Percentiles rank a stretch among this genome's conserved stretches.
phyloP scores from a whole-genome alignment of 2,113 vertebrate genomes.

The Gymnobelideus leadbeateri region DNA sequence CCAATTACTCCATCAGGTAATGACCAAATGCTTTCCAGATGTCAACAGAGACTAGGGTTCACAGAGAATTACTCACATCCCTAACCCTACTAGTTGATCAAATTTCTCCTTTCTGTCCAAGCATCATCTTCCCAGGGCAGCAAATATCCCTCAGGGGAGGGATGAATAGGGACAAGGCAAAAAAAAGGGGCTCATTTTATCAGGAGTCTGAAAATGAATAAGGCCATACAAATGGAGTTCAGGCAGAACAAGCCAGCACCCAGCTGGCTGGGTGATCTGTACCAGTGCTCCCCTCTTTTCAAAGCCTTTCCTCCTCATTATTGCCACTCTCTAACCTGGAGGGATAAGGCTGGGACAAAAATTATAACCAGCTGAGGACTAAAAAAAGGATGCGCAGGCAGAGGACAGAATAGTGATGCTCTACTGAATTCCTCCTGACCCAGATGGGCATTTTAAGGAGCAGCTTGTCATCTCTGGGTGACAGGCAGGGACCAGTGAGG shows the following conservation, averaged over 20 bases:
- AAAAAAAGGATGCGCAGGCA: neutral
- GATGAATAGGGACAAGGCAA: neutral
- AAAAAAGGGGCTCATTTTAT: neutral
- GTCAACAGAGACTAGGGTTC: neutral
- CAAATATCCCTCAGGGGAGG: neutral
- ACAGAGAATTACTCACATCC: neutral
- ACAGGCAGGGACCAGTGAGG: neutral
- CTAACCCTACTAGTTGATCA: neutral
- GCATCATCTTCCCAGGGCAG: neutral
- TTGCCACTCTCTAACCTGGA: neutral
- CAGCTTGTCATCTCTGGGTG: neutral
- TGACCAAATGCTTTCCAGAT: neutral
- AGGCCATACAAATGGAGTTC: neutral
- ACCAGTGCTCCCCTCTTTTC: neutral
- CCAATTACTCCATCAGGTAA: neutral
- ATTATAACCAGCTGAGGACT: neutral
- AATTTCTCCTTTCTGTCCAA: neutral
- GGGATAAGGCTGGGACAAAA: neutral
- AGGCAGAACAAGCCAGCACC: neutral
- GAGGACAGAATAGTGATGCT: neutral
- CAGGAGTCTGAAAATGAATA: constrained; percentile 4
- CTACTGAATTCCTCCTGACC: neutral
- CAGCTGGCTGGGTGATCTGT: neutral
- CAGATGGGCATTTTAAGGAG: neutral
- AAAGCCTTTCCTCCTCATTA: neutral